These are phyloP conservation scores for Caenorhabditis sp. DNA, from an alignment of 2,888 invertebrate species.

Conservation along the genomic window DNA sequence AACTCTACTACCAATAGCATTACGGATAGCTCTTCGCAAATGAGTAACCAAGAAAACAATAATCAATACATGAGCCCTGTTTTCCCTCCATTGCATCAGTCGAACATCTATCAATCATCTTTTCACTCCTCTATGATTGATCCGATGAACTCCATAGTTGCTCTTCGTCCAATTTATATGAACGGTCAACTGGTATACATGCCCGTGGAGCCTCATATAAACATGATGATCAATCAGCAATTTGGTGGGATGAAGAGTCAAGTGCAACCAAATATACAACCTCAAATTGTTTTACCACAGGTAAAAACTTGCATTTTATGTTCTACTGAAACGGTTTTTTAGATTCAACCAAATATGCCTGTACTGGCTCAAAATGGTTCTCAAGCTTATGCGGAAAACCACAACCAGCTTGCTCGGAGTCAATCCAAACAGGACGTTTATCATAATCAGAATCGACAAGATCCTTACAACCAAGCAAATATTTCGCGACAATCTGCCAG, in stretches of 20 bases:
- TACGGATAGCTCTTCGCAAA: constrained; percentile 22
- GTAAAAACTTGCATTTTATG: neutral
- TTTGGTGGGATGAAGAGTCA: constrained; percentile 51
- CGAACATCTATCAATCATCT: constrained; percentile 56
- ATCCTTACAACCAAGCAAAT: constrained; percentile 12
- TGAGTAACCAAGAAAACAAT: constrained; percentile 50
- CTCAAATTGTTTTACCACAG: constrained; percentile 26
- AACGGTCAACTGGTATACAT: constrained; percentile 72
- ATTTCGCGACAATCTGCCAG: constrained; percentile 22
- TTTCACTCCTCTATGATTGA: constrained; percentile 72
- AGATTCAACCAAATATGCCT: constrained; percentile 50
- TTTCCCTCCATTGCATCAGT: constrained; percentile 54
- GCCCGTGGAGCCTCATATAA: constrained; percentile 75
- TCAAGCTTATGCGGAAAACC: neutral
- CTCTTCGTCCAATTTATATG: constrained; percentile 67
- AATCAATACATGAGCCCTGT: constrained; percentile 35
- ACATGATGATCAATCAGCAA: constrained; percentile 74
- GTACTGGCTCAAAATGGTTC: constrained; percentile 38
- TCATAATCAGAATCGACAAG: constrained; percentile 35
- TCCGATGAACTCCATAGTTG: constrained; percentile 72
- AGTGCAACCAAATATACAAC: neutral
- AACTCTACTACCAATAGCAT: constrained; percentile 25
- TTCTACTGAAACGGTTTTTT: neutral
- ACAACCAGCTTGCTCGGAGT: constrained; percentile 3
- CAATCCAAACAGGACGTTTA: constrained; percentile 35